Evolutionary conservation across 1,140 invertebrate species (phyloP), one percentile per base, ranked within the genome.

Genomic region (Phymorhynchus buccinoides): DNA sequence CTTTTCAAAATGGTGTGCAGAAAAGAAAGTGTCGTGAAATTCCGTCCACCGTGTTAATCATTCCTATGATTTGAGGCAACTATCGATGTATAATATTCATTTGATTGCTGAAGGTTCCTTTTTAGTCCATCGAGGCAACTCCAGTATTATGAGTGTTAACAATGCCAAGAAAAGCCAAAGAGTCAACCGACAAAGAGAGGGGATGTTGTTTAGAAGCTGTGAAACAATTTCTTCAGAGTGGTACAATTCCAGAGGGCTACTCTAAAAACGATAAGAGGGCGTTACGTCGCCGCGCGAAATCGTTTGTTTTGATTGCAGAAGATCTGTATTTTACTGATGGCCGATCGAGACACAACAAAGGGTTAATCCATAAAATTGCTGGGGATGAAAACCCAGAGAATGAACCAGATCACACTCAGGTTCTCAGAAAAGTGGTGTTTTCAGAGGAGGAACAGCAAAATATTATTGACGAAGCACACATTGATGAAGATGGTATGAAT

Each of bases 261-360:
- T n/a, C 80, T 4, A 77, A 83, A 52, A 77, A 71, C 4, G 85
- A 86, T 56, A 83, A 83, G n/a, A 75, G 85, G 22, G 30, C 73
- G 32, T 37, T 86, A 37, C 82, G 85, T 18, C 79, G 83, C 39
- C 71, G 85, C 22, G 77, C 80, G 14, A 86, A 84, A 77, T 78
- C 82, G 52, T 86, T 86, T 44, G 82, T 52, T 48, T 39, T 80
- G 56, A 80, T 41, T 27, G 42, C 66, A 35, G 83, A 48, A 30
- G 39, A 84, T 27, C 71, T 84, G 41, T 84, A 84, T 30, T 84
- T 75, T 42, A 77, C 80, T 37, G 80, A 56, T 39, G 80, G 80
- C 37, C 80, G 80, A n/a, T 66, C 80, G 62, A 62, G 62, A n/a
- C 44, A 66, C 52, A 66, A 56, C 32, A 81, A n/a, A 37, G 39